A percentile compares a stretch with the other conserved stretches of the same genome.
phyloP scores from a whole-genome alignment of 1,140 invertebrate genomes.

The Ridgeia piscesae region DNA sequence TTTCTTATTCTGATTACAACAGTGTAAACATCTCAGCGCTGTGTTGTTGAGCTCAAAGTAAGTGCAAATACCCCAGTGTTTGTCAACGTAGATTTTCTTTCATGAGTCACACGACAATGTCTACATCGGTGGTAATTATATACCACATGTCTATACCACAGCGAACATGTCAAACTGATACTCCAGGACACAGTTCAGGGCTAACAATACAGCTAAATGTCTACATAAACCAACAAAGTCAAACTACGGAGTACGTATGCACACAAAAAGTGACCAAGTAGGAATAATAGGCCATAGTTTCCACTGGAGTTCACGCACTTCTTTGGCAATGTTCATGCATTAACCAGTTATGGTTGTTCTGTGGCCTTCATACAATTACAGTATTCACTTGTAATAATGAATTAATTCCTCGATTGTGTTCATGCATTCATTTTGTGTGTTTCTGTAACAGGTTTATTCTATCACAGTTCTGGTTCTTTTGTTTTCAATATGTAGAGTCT shows the following conservation, averaged over 20 bases:
- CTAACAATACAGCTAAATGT: not conserved
- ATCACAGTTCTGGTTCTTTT: too few species aligned
- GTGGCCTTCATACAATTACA: not conserved
- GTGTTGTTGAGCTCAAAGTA: conserved; percentile 3
- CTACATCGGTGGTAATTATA: not conserved
- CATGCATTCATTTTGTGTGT: not conserved
- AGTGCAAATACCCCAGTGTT: not conserved
- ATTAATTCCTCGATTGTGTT: not conserved
- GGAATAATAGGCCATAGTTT: not conserved
- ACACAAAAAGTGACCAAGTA: not conserved
- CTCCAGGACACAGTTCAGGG: not conserved
- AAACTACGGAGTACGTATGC: not conserved
- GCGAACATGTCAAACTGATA: too few species aligned
- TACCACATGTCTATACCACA: not conserved
- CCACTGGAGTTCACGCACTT: not conserved
- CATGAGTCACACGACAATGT: not conserved
- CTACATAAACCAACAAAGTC: not conserved
- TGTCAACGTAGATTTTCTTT: not conserved
- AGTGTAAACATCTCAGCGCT: not conserved
- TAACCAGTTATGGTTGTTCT: not conserved
- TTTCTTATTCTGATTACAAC: not conserved
- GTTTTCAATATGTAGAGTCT: too few species aligned
- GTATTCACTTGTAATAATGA: not conserved
- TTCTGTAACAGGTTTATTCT: too few species aligned
- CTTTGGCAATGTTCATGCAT: not conserved